Conservation (phyloP, 92 coral and sea anemone genomes). For the Porites lobata region DNA sequence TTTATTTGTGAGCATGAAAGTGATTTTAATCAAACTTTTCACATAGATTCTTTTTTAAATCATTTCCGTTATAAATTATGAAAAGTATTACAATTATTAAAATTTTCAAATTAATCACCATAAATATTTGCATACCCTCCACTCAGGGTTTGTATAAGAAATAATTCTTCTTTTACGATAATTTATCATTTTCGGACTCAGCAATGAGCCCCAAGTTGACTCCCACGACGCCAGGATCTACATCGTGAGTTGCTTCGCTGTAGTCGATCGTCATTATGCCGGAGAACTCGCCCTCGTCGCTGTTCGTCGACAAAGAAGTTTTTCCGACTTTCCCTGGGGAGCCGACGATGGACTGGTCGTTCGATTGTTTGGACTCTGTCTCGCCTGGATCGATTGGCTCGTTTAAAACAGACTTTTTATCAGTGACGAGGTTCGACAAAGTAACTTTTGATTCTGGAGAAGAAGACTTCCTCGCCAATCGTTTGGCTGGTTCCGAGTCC, state of each 20-base stretch:
- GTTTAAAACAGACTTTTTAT: neutral
- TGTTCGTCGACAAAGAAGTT: neutral
- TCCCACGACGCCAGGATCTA: constrained; percentile 1
- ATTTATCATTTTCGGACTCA: neutral
- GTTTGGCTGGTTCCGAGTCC: neutral
- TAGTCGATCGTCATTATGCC: constrained; percentile 30
- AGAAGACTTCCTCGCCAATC: neutral
- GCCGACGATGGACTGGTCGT: neutral
- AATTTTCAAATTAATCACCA: no score
- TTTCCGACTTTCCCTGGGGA: constrained; percentile 7
- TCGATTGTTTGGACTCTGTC: neutral
- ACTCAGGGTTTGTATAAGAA: neutral
- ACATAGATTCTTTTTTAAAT: no score
- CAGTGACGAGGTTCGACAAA: neutral
- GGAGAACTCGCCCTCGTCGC: constrained; percentile 24
- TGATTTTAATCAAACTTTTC: no score
- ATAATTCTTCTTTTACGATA: neutral
- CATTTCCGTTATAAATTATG: no score
- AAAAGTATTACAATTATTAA: no score
- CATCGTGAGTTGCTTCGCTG: neutral
- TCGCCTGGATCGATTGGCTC: neutral
- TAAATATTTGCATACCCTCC: neutral
- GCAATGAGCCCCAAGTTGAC: constrained; percentile 10
- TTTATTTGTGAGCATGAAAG: no score
- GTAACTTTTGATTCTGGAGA: neutral